Base-by-base conservation (phyloP, 1,140 invertebrate species). In the Drosophila fuyamai region DNA sequence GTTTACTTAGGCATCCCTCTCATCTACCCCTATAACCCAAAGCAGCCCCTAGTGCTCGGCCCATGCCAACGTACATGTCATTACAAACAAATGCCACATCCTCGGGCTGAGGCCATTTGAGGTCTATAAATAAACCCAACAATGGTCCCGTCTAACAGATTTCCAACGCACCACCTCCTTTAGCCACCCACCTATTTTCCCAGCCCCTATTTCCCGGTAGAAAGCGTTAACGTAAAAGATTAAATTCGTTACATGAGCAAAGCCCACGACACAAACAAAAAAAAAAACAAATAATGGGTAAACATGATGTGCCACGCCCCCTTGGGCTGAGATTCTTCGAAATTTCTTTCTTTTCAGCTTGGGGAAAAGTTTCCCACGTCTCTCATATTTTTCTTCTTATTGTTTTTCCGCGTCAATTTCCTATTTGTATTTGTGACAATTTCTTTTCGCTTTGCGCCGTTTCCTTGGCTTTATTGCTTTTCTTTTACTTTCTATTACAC, bases 371-470 rank as follows among this genome's bases (percentile, higher is more conserved):
- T 75, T 32, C 53, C 63, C 57, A 67, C 50, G 70, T 14, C 53
- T 59, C 47, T 75, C 79, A 82, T 75, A 78, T 57, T 56, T 75
- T 62, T 40, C 38, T n/a, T 44, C 53, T 58, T 75, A 65, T 65
- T 55, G 76, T 83, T 78, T 82, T 83, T 61, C 51, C 80, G 80
- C 80, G 75, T 83, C 80, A 83, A 83, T 83, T 83, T 83, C 76
- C 80, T 83, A 83, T 83, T 83, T 83, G 80, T 83, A 83, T 83
- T 83, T 83, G 68, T 83, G 80, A 83, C 80, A 83, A 83, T 83
- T 83, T 83, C 80, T 83, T 82, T 79, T 79, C 80, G 80, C 80
- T 79, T 83, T 83, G 62, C 79, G 53, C 59, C 76, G 70, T 83
- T 83, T 83, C 76, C 80, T 71, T 57, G 60, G 65, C 80, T 83